Conservation (phyloP, 2,113 vertebrate species). For the Galbula dea region DNA sequence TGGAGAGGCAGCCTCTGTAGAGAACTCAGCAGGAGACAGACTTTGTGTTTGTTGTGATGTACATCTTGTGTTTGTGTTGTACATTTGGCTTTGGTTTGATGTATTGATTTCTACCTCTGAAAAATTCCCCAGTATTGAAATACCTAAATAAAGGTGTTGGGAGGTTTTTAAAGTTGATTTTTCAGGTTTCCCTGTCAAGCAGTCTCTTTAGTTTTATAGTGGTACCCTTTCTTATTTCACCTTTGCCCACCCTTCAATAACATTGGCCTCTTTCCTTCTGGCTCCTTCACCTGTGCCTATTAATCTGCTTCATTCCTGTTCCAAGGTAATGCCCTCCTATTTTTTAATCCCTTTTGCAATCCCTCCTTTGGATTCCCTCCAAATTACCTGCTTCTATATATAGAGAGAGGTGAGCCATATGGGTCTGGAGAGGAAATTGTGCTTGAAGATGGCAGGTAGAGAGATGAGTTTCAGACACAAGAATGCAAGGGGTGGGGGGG, state of each 20-base stretch:
- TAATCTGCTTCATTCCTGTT: not conserved
- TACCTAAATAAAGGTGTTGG: accelerated
- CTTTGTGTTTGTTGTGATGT: not conserved
- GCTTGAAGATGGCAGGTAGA: not conserved
- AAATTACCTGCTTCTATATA: not conserved
- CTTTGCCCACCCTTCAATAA: not conserved
- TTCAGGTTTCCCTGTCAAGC: not conserved
- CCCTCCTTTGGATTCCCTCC: conserved; percentile 8
- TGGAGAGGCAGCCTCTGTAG: not conserved
- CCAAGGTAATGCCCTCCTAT: not conserved
- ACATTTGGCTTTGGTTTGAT: too few relatives aligned
- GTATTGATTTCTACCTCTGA: not conserved
- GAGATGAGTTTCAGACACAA: not conserved
- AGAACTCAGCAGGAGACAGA: not conserved
- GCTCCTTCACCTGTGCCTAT: not conserved
- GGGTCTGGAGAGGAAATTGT: conserved; percentile 21
- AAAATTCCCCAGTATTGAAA: not conserved
- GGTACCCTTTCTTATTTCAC: not conserved
- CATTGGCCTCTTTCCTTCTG: not conserved
- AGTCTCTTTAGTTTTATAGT: not conserved
- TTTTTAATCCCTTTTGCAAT: not conserved
- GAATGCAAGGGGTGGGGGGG: not conserved
- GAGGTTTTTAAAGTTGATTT: not conserved
- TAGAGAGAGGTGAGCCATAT: conserved; percentile 6
- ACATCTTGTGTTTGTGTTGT: not conserved